These are phyloP conservation scores for Drosophila tristis DNA, from an alignment of 1,140 invertebrate species.

Conservation along the genomic window DNA sequence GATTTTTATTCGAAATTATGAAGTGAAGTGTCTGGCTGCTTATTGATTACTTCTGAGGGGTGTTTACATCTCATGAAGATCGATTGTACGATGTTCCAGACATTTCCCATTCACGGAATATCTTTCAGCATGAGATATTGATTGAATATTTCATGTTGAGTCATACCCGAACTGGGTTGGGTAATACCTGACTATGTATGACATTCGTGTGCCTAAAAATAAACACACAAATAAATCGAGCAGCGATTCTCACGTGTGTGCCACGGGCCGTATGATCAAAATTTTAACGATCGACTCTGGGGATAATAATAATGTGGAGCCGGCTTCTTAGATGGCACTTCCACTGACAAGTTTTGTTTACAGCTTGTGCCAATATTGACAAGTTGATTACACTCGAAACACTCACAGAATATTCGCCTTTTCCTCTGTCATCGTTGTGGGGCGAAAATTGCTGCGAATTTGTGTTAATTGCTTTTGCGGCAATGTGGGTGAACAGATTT, in stretches of 20 bases:
- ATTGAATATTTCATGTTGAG: conserved; percentile 1
- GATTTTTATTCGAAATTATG: conserved; percentile 21
- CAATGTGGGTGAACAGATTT: conserved; percentile 29
- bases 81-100: not conserved
- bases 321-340: not conserved
- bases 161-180: not conserved
- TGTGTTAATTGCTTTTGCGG: conserved; percentile 56
- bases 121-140: conserved; percentile 7
- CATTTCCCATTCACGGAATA: not conserved
- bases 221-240: conserved; percentile 5
- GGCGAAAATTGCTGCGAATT: conserved; percentile 21
- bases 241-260: conserved; percentile 5
- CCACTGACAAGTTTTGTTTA: conserved; percentile 13
- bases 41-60: conserved; percentile 7
- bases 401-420: conserved; percentile 14
- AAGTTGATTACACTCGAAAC: conserved; percentile 25
- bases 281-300: not conserved
- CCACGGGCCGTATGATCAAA: conserved; percentile 47
- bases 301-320: not conserved
- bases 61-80: conserved; percentile 11
- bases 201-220: conserved; percentile 23
- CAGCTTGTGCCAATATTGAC: conserved; percentile 43
- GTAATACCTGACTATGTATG: conserved; percentile 10
- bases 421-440: conserved; percentile 34
- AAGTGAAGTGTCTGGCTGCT: conserved; percentile 22